Percentiles rank a stretch among this genome's conserved stretches.
These are phyloP conservation scores for Drosophila yakuba DNA, from an alignment of 1,140 invertebrate species.

Conservation along the genomic window DNA sequence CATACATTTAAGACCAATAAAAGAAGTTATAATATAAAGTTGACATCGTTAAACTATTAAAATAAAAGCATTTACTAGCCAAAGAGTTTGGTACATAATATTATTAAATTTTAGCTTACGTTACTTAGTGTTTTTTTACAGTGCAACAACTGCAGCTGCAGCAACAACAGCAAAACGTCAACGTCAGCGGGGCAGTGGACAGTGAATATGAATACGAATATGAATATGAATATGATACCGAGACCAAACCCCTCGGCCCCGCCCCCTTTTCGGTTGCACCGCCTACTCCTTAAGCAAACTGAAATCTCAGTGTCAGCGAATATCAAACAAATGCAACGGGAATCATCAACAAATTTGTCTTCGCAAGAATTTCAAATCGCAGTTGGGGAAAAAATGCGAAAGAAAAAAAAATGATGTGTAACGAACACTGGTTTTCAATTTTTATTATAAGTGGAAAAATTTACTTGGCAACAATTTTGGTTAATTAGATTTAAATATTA, in stretches of 20 bases:
- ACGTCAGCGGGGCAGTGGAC: conserved; percentile 22
- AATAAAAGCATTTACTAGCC: no score
- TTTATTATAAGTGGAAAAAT: no score
- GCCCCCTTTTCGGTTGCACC: conserved; percentile 1
- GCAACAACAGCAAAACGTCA: conserved; percentile 22
- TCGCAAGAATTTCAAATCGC: conserved; percentile 17
- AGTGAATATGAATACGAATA: conserved; percentile 35
- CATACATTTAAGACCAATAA: no score
- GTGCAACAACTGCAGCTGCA: conserved; percentile 10
- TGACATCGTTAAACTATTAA: no score
- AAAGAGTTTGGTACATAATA: no score
- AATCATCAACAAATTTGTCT: conserved; percentile 38
- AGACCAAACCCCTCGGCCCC: conserved; percentile 3
- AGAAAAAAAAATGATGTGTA: not conserved
- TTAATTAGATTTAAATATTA: no score
- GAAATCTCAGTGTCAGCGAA: conserved; percentile 36
- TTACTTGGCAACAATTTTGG: no score
- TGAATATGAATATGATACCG: conserved; percentile 29
- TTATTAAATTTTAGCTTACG: no score
- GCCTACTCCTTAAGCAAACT: conserved; percentile 30
- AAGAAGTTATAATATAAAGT: no score
- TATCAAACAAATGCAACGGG: conserved; percentile 32
- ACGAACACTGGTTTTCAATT: not conserved
- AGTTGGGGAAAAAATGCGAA: conserved; percentile 9
- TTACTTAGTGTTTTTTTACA: not conserved